These are phyloP conservation scores for Conops quadrifasciatus DNA, from an alignment of 2,888 invertebrate species.

Conservation along the genomic window DNA sequence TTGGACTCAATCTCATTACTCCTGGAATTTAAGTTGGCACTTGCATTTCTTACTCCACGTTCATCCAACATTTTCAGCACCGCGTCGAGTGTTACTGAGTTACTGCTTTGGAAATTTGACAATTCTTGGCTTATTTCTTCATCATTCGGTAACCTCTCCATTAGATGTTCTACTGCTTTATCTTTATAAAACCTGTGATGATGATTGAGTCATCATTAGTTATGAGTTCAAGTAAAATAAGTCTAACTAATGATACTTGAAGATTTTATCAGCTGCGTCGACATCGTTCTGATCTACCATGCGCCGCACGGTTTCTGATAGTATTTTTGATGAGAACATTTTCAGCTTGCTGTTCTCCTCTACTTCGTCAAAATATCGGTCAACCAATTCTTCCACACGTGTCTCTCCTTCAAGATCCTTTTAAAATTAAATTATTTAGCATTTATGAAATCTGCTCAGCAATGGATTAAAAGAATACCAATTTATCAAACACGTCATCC, in stretches of 20 bases:
- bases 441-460: not conserved
- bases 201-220: not conserved
- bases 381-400: conserved; percentile 70
- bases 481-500: conserved; percentile 53
- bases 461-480: conserved; percentile 41
- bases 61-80: conserved; percentile 54
- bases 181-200: conserved; percentile 67
- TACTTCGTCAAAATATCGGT: conserved; percentile 70
- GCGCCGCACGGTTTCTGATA: conserved; percentile 78
- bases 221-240: not conserved
- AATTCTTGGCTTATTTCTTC: conserved; percentile 67
- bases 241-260: conserved; percentile 62
- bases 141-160: conserved; percentile 65
- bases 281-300: conserved; percentile 72
- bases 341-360: conserved; percentile 69
- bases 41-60: conserved; percentile 37
- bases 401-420: conserved; percentile 56
- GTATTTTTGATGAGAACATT: conserved; percentile 77
- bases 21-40: not conserved
- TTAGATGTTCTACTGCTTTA: conserved; percentile 67
- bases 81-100: conserved; percentile 52
- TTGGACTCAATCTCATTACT: not conserved
- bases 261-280: conserved; percentile 68
- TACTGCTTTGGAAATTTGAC: conserved; percentile 62
- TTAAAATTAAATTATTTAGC: conserved; percentile 3